Evolutionary conservation across 2,888 invertebrate species (phyloP).

Genomic region (Apocheima hispidaria): DNA sequence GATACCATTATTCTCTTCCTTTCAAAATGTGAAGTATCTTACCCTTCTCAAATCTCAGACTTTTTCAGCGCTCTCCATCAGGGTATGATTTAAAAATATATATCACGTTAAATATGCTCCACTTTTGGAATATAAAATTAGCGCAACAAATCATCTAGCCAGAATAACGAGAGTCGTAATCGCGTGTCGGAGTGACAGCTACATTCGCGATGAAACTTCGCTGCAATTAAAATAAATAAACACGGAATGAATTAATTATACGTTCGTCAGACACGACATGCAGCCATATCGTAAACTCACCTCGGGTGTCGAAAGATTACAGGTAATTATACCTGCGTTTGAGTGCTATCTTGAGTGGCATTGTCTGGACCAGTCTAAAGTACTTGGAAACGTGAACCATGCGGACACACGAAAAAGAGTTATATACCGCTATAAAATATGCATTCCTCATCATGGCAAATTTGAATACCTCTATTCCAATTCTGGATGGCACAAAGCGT

Average conservation of each 20-base stretch:
- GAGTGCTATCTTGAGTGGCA: slow-evolving; percentile 17
- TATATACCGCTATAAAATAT: neutral
- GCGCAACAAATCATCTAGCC: slow-evolving; percentile 15
- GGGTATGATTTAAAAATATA: no score
- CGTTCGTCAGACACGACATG: slow-evolving; percentile 41
- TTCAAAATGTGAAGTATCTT: no score
- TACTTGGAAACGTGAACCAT: slow-evolving; percentile 11
- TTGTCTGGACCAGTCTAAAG: slow-evolving; percentile 14
- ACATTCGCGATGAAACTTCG: slow-evolving; percentile 38
- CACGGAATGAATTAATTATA: slow-evolving; percentile 38
- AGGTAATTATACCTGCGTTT: slow-evolving; percentile 19
- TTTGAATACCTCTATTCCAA: no score
- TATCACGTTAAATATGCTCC: no score
- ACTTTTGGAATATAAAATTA: slow-evolving; percentile 8
- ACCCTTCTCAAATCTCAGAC: no score
- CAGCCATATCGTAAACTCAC: slow-evolving; percentile 38
- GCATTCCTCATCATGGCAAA: neutral
- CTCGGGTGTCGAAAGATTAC: slow-evolving; percentile 33
- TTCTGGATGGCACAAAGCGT: no score
- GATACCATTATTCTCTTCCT: no score
- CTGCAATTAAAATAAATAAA: slow-evolving; percentile 41
- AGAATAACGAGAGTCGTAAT: slow-evolving; percentile 32
- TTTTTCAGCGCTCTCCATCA: neutral
- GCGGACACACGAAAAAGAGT: slow-evolving; percentile 2
- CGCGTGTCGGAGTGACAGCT: slow-evolving; percentile 29